Base-by-base conservation (phyloP, 2,888 invertebrate genomes). In the Drosophila barbarae region DNA sequence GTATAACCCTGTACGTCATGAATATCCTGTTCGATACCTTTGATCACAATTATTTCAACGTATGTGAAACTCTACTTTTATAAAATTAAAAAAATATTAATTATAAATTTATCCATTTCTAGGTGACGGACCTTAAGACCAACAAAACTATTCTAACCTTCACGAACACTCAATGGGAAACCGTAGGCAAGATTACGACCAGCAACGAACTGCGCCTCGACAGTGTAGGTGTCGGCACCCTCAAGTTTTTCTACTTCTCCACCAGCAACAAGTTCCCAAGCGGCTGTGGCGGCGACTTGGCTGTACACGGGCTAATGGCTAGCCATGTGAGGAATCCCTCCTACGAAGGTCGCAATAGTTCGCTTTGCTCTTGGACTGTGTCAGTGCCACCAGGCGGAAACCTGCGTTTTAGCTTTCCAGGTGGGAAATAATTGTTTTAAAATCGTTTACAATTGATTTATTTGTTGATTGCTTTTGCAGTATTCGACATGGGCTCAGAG, bases 1-100 rank as follows among this genome's bases (percentile, higher is more conserved):
- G 93, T 0, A 92, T 97, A 69, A 92, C 95, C 0, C 76, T 95
- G 0, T 95, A 94, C 85, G 93, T 94, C 74, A 87, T 89, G 36
- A 42, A 64, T 7, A 90, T 93, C 46, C 69, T 75, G 9, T 77
- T 91, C 8, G 83, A 88, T 2, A 59, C 60, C 10, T 66, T 71
- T n/a, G 39, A 57, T 0, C 23, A 12, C 0, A 38, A 58, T 0
- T 71, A 54, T 23, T 51, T 88, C 0, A 74, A 70, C 63, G 88
- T 88, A 74, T 58, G 74, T 64, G 10, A 44, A 15, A 0, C 0
- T 5, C 3, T 12, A 7, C 7, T 7, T 12, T 6, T 38, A 18
- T 10, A 1, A 5, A 15, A 23, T 36, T 28, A 9, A 28, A 7
- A 18, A 8, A n/a, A 15, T 3, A 38, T n/a, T 63, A 8, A 44